Evolutionary conservation across 35 echinoderm and acorn worm genomes (phyloP).

Genomic region (Holothuria glaberrima): DNA sequence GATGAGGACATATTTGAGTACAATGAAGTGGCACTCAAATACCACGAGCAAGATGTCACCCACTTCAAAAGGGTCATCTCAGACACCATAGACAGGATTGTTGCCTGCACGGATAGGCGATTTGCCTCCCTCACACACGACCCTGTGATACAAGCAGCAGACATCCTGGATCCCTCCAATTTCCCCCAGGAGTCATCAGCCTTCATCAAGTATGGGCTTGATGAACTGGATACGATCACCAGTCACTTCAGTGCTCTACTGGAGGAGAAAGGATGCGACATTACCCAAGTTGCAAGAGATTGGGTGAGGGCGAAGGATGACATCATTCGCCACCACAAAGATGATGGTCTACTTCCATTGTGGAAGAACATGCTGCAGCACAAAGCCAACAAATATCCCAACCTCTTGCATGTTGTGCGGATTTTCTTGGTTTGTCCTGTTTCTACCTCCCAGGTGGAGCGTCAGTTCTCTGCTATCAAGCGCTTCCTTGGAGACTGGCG

Average conservation of each 20-base stretch:
- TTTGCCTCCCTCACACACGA: constrained; percentile 28
- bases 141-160: constrained; percentile 44
- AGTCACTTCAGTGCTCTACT: constrained; percentile 42
- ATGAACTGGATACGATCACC: not conserved
- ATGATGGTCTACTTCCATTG: not conserved
- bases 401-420: constrained; percentile 40
- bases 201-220: constrained; percentile 52
- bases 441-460: constrained; percentile 22
- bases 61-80: constrained; percentile 33
- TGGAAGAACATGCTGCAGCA: constrained; percentile 52
- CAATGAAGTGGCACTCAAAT: not conserved
- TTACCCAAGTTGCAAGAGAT: constrained; percentile 8
- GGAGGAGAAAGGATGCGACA: constrained; percentile 4
- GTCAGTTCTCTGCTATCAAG: constrained; percentile 64
- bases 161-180: constrained; percentile 49
- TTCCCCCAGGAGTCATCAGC: not conserved
- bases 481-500: constrained; percentile 64
- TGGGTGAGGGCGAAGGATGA: constrained; percentile 28
- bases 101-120: constrained; percentile 11
- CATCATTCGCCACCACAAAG: constrained; percentile 6
- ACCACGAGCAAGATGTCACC: not conserved
- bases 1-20: too few relatives aligned
- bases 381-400: constrained; percentile 35
- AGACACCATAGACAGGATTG: constrained; percentile 2
- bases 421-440: constrained; percentile 57